Base-by-base conservation (phyloP, 2,797 vertebrate species). In the Enteromius treurensis region DNA sequence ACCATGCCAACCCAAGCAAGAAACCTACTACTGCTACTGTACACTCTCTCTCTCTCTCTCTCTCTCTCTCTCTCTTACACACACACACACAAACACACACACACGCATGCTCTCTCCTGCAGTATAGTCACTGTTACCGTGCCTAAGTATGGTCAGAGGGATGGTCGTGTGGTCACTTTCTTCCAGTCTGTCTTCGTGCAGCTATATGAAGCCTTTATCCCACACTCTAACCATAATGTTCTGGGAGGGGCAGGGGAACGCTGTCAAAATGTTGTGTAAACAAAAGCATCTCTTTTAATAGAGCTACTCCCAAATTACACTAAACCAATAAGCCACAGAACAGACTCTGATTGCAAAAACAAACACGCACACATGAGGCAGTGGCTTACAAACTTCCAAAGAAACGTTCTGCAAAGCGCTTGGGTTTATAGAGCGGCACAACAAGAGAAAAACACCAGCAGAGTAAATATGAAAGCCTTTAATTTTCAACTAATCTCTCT, bases 211-310 rank as follows among this genome's bases (percentile, higher is more conserved):
- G 89, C 67, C 79, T 79, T 53, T 80, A 82, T 83, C 53, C 73
- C 86, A 88, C 91, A 89, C 81, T 90, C 89, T 91, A 92, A 93
- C 91, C 88, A 86, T 89, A 92, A 91, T 91, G 91, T 90, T 90
- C 86, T 86, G 88, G 91, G 83, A 90, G 80, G 89, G 87, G 90
- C 71, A 77, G 82, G 62, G 84, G 86, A 88, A 78, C 85, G 58
- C 67, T 68, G 65, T 83, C 82, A 71, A 71, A 85, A 82, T 70
- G 69, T 81, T 78, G 53, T 84, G 80, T 87, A 88, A 88, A 89
- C 87, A 88, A 82, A 86, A 60, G 62, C 82, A 84, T 76, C 87
- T 86, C 80, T 91, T 92, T 89, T 91, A 92, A 94, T 93, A 92
- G 92, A 89, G 86, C 81, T 73, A 88, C 91, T 92, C 89, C 85